Percentiles rank a stretch among this genome's conserved stretches.
These are phyloP conservation scores for Neotoxoptera formosana DNA, from an alignment of 1,140 invertebrate genomes.

Conservation along the genomic window DNA sequence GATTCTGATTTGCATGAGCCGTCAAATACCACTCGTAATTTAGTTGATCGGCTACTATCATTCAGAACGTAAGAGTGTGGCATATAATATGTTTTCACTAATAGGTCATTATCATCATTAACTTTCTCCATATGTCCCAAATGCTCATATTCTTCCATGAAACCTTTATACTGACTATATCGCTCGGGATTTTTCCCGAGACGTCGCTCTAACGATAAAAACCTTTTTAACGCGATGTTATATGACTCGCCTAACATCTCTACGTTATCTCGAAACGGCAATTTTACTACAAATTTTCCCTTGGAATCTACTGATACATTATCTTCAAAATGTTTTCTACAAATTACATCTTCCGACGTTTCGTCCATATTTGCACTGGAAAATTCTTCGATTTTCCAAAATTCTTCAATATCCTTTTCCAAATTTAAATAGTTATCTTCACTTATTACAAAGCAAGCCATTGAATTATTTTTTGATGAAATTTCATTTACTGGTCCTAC, in stretches of 20 bases:
- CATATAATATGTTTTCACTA: constrained; percentile 37
- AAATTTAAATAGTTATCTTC: not conserved
- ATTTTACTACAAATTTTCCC: constrained; percentile 55
- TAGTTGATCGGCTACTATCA: constrained; percentile 57
- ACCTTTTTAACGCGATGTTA: not conserved
- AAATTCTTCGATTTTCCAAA: constrained; percentile 44
- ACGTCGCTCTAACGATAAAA: constrained; percentile 38
- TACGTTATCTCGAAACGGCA: constrained; percentile 53
- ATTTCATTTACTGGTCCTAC: not conserved
- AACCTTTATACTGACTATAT: constrained; percentile 35
- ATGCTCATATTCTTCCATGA: constrained; percentile 54
- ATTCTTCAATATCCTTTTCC: not conserved
- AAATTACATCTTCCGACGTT: constrained; percentile 34
- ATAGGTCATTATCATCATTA: not conserved
- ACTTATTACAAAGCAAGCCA: not conserved
- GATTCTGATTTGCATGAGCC: constrained; percentile 53
- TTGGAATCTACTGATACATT: not conserved
- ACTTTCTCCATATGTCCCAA: constrained; percentile 50
- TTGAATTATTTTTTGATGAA: no score
- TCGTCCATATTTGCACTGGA: not conserved
- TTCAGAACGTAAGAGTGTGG: constrained; percentile 59
- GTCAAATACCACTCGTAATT: constrained; percentile 59
- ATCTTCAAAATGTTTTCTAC: constrained; percentile 48
- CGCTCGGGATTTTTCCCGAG: not conserved
- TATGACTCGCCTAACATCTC: constrained; percentile 49